phyloP scores from a whole-genome alignment of 2,113 vertebrate genomes.

The Podarcis cretensis region DNA sequence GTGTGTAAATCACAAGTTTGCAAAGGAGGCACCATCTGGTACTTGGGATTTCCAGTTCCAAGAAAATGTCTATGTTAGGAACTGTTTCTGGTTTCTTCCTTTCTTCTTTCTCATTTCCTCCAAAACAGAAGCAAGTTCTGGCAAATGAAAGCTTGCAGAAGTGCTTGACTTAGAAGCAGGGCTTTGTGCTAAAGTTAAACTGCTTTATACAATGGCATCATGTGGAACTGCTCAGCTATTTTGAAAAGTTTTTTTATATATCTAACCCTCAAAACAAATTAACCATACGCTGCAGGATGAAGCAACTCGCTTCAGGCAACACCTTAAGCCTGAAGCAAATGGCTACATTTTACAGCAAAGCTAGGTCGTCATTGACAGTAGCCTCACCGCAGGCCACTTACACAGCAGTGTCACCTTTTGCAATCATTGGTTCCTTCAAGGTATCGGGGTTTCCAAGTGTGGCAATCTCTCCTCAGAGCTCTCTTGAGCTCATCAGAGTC shows the following conservation, averaged over 20 bases:
- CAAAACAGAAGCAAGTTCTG: background rate
- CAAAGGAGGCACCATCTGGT: background rate
- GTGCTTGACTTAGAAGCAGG: background rate
- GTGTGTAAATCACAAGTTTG: background rate
- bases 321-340: background rate
- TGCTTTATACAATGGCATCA: background rate
- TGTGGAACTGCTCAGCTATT: background rate
- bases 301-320: background rate
- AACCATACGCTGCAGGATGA: background rate
- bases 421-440: too few relatives aligned
- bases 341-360: too few relatives aligned
- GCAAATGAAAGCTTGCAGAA: background rate
- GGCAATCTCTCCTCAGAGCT: too few relatives aligned
- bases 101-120: background rate
- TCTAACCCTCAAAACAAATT: background rate
- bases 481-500: too few relatives aligned
- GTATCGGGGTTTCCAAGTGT: too few relatives aligned
- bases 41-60: background rate
- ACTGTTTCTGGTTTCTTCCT: fast-evolving
- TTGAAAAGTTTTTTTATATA: background rate
- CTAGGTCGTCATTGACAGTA: too few relatives aligned
- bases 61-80: background rate
- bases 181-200: background rate
- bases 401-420: too few relatives aligned
- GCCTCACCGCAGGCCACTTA: too few relatives aligned